Evolutionary conservation across 2,888 invertebrate species (phyloP).

Genomic region (Diachrysia chrysitis): DNA sequence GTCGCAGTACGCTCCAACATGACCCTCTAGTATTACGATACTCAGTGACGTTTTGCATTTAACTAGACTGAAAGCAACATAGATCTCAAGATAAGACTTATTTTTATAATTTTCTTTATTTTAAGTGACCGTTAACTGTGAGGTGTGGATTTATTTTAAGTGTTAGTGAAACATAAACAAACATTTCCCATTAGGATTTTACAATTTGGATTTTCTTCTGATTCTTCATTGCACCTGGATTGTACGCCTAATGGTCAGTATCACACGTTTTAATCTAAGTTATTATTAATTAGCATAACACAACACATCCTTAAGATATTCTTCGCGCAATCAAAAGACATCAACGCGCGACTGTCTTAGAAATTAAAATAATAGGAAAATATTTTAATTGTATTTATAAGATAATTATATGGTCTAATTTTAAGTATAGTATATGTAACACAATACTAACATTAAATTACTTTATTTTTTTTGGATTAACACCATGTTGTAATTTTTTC

Average conservation of each 20-base stretch:
- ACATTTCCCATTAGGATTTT: slow-evolving; percentile 77
- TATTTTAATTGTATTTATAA: slow-evolving; percentile 13
- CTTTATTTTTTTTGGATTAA: background rate
- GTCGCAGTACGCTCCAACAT: slow-evolving; percentile 76
- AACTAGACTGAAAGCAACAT: slow-evolving; percentile 87
- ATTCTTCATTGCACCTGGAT: slow-evolving; percentile 67
- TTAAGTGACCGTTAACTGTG: slow-evolving; percentile 84
- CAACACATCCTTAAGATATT: slow-evolving; percentile 45
- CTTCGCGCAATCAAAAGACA: slow-evolving; percentile 79
- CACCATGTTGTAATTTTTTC: background rate
- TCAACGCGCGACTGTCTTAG: slow-evolving; percentile 79
- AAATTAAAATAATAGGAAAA: slow-evolving; percentile 21
- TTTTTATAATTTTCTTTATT: slow-evolving; percentile 74
- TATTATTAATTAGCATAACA: slow-evolving; percentile 32
- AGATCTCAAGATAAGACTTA: slow-evolving; percentile 89
- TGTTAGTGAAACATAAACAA: slow-evolving; percentile 78
- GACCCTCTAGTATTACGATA: slow-evolving; percentile 77
- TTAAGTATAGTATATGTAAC: background rate
- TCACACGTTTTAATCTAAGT: slow-evolving; percentile 14
- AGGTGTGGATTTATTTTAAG: slow-evolving; percentile 83
- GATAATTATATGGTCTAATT: slow-evolving; percentile 11
- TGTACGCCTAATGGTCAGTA: slow-evolving; percentile 79
- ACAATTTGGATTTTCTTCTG: slow-evolving; percentile 75
- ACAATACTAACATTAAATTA: background rate
- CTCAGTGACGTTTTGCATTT: slow-evolving; percentile 79